These are phyloP conservation scores for Oreortyx pictus DNA, from an alignment of 2,797 vertebrate species.

Conservation along the genomic window DNA sequence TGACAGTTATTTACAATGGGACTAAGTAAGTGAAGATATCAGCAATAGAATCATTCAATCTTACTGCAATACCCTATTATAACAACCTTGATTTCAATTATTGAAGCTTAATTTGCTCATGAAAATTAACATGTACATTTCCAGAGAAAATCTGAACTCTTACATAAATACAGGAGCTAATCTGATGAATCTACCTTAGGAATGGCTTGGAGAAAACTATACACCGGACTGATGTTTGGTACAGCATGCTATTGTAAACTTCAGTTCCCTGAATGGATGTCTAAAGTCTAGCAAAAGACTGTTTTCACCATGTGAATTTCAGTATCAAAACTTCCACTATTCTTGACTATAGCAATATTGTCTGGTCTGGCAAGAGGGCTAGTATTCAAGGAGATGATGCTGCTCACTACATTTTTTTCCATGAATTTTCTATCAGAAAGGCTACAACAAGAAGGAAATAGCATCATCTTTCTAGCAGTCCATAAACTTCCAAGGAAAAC, in stretches of 20 bases:
- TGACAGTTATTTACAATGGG: neutral
- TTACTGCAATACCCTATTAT: neutral
- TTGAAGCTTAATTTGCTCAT: neutral
- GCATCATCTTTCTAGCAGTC: constrained; percentile 56
- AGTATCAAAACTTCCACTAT: neutral
- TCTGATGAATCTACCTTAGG: neutral
- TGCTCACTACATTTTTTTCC: neutral
- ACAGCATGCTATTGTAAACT: neutral
- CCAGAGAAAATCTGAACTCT: neutral
- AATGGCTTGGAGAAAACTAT: neutral
- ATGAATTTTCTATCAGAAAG: constrained; percentile 15
- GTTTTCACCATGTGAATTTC: neutral
- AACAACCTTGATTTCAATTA: neutral
- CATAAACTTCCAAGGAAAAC: constrained; percentile 48
- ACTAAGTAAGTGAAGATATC: neutral
- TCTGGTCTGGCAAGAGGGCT: neutral
- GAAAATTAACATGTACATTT: neutral
- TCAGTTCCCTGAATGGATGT: neutral
- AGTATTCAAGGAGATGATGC: neutral
- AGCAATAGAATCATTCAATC: neutral
- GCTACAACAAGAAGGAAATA: constrained; percentile 34
- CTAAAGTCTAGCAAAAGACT: neutral
- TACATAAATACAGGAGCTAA: neutral
- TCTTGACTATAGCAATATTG: neutral
- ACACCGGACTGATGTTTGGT: neutral